These are phyloP conservation scores for Psittacara wagleri DNA, from an alignment of 2,113 vertebrate species.

Conservation along the genomic window DNA sequence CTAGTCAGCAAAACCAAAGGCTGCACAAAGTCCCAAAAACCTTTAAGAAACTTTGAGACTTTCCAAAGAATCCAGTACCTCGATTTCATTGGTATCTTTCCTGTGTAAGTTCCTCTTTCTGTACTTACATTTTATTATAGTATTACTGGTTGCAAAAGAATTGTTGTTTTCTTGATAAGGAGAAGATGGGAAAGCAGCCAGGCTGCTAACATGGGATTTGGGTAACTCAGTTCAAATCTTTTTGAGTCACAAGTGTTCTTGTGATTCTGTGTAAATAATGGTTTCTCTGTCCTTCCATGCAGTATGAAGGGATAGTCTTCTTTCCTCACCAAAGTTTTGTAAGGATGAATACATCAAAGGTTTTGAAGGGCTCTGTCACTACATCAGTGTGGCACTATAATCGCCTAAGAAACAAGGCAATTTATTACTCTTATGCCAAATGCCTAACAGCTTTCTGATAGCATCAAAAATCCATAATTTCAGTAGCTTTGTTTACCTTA, in stretches of 20 bases:
- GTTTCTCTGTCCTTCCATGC: not conserved
- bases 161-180: not conserved
- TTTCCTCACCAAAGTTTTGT: rapidly evolving
- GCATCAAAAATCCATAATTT: not conserved
- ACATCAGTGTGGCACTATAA: rapidly evolving
- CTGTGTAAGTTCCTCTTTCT: not conserved
- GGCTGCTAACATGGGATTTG: not conserved
- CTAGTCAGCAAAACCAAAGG: not conserved
- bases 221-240: not conserved
- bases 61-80: not conserved
- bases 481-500: not conserved
- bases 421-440: not conserved
- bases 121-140: not conserved
- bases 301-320: not conserved
- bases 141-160: not conserved
- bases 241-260: not conserved
- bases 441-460: not conserved
- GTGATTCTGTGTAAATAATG: not conserved
- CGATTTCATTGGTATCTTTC: not conserved
- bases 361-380: not conserved
- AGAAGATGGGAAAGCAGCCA: not conserved
- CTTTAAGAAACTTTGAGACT: not conserved
- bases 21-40: not conserved
- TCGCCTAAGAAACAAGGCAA: not conserved
- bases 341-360: not conserved